Conservation (phyloP, 1,140 invertebrate genomes). For the Carposina sasakii region DNA sequence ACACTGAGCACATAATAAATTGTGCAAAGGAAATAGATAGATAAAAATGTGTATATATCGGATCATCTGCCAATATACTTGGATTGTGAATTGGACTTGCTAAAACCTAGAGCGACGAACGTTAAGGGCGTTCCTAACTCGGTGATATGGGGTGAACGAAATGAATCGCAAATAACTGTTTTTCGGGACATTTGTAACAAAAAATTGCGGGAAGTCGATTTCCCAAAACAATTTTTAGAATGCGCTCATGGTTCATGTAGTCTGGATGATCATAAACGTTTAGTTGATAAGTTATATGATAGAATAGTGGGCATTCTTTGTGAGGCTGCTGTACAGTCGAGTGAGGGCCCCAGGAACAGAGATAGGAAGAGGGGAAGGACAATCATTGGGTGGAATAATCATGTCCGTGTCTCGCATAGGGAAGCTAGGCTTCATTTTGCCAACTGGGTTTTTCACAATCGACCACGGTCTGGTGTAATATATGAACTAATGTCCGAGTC, state of each 20-base stretch:
- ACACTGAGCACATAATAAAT: too few relatives aligned
- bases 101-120: not conserved
- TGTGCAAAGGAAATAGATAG: too few relatives aligned
- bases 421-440: not conserved
- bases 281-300: constrained; percentile 1
- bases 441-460: not conserved
- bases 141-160: not conserved
- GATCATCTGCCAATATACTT: not conserved
- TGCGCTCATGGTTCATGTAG: not conserved
- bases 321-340: not conserved
- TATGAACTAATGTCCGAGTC: not conserved
- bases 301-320: not conserved
- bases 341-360: not conserved
- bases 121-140: not conserved
- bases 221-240: not conserved
- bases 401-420: not conserved
- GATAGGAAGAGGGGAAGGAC: not conserved
- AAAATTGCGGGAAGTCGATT: not conserved
- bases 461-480: not conserved
- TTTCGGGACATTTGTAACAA: not conserved
- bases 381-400: not conserved
- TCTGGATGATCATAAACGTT: not conserved
- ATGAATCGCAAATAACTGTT: not conserved
- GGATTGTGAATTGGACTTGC: not conserved
- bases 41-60: not conserved